Base-by-base conservation (phyloP, 1,140 invertebrate species). In the Aphaenogaster rudis region DNA sequence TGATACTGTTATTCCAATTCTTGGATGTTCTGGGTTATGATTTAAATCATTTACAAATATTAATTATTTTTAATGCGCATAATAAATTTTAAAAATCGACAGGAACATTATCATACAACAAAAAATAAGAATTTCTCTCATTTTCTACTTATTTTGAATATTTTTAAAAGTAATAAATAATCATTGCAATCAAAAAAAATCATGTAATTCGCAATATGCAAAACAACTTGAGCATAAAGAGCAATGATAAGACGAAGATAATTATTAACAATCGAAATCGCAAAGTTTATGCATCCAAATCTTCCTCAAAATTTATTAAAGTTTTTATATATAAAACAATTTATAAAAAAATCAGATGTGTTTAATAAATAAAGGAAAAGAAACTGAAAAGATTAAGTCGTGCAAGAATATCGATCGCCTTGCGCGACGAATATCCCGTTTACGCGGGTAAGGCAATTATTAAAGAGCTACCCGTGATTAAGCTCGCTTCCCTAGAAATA, bases 401-500 rank as follows among this genome's bases (percentile, higher is more conserved):
- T 48, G 39, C 33, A 42, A 54, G 64, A 81, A 71, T 81, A 80
- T 67, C 33, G 61, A 80, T 17, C 13, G 13, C 9, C 11, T 3
- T 69, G 42, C 21, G 9, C 36, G 63, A n/a, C 33, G 78, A 15
- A 81, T 71, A 69, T 81, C n/a, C 9, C 48, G n/a, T 54, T 81
- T 81, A 81, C 9, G 33, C 48, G 36, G n/a, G n/a, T 79, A 50
- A 69, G 33, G 78, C 48, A 71, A 81, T 81, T 81, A 81, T 81
- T 81, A 81, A 81, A 81, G 64, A 81, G 36, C 78, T 69, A 42
- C 64, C 9, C 64, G 48, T 81, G 78, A 81, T 81, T 81, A 81
- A 81, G 36, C 66, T 81, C 36, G 15, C 64, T 81, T 81, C 64
- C 48, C 48, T 69, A 21, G 78, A 81, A 81, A 71, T 81, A 81